Base-by-base conservation (phyloP, 1,140 invertebrate genomes). In the Melitaea cinxia region DNA sequence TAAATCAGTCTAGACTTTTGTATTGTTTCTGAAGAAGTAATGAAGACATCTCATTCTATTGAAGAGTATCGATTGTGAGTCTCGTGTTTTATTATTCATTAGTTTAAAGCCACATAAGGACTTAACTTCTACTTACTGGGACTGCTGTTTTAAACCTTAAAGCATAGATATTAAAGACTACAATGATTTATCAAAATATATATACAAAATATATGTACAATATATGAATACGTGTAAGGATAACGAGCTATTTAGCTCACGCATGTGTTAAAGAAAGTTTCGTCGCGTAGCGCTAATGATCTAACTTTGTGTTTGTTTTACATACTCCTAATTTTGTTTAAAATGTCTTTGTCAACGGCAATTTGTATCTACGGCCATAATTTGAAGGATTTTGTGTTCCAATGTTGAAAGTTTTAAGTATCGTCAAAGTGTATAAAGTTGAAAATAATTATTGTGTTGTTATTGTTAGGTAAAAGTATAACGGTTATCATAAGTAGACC, bases 331-430 rank as follows among this genome's bases (percentile, higher is more conserved):
- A 53, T 61, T 61, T 39, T 53, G 47, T 28, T 61, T 61, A 52
- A 39, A 58, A 49, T 58, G 28, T 17, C 49, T 53, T 53, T 61
- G 47, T 52, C 47, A 53, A 42, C 24, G 49, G 15, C 53, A 61
- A 61, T 52, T 42, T 61, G 33, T 52, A 19, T 61, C 24, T 19
- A 35, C 30, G n/a, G 39, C 14, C 35, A 15, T 37, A 24, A 50
- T 23, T 15, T 21, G 33, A 42, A 52, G 33, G 42, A 14, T 47
- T 47, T 47, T n/a, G 42, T 23, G 42, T 47, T 47, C 9, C 1
- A 23, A 58, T n/a, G 56, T 33, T 49, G n/a, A 49, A 45, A 42
- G 33, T 55, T 56, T 80, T 73, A 2, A 47, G 21, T 23, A 1
- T 23, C 9, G 9, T 17, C 37, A 17, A 42, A 42, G 37, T 42